phyloP scores from a whole-genome alignment of 2,797 vertebrate genomes.

The Octomys mimax region DNA sequence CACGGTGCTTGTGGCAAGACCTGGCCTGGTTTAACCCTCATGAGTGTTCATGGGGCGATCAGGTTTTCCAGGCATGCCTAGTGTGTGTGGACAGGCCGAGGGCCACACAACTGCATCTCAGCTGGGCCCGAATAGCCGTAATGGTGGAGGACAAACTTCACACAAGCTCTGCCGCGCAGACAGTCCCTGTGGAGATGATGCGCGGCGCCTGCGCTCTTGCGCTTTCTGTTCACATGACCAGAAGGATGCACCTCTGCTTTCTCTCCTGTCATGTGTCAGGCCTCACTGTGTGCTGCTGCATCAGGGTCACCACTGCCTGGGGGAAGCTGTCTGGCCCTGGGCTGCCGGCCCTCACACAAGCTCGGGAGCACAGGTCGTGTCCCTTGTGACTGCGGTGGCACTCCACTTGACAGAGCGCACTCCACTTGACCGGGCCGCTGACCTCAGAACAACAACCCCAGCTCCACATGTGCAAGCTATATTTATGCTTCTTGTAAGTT shows the following conservation, averaged over 20 bases:
- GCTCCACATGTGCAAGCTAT: not conserved
- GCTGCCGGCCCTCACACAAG: not conserved
- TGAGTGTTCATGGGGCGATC: not conserved
- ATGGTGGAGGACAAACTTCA: conserved; percentile 11
- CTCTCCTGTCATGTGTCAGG: not conserved
- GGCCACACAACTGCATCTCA: not conserved
- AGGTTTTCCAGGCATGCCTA: not conserved
- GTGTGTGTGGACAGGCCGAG: not conserved
- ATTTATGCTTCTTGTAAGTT: conserved; percentile 2
- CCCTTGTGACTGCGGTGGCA: conserved; percentile 42
- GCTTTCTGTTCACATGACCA: conserved; percentile 25
- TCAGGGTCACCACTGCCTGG: conserved; percentile 50
- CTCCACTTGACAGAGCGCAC: conserved; percentile 41
- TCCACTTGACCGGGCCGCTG: conserved; percentile 23
- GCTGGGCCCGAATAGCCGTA: conserved; percentile 22
- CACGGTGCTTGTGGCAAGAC: not conserved
- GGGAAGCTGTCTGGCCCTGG: conserved; percentile 47
- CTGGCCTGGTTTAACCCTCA: not conserved
- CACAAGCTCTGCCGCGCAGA: not conserved
- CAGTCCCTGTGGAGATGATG: not conserved
- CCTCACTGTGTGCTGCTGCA: not conserved
- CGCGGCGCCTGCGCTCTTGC: not conserved
- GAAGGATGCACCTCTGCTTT: conserved; percentile 40
- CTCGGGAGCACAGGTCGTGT: conserved; percentile 41
- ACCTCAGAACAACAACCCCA: conserved; percentile 10